A percentile compares a stretch with the other conserved stretches of the same genome.
phyloP scores from a whole-genome alignment of 2,113 vertebrate species.

The Haemorhous mexicanus region DNA sequence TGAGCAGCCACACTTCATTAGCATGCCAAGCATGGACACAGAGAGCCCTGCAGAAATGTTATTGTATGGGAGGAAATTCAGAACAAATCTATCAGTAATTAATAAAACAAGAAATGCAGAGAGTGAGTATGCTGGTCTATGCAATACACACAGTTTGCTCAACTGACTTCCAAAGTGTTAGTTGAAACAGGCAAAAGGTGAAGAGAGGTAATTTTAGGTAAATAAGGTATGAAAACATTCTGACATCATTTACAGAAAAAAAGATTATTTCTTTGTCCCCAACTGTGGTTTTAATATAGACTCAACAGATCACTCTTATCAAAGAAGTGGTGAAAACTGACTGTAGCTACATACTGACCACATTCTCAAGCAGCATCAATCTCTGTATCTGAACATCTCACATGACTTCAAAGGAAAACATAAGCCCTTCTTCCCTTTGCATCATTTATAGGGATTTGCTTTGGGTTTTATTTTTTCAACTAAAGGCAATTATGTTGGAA shows the following conservation, averaged over 20 bases:
- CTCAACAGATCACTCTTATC: neutral
- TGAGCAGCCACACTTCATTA: neutral
- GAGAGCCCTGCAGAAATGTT: neutral
- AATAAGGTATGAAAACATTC: neutral
- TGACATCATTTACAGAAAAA: neutral
- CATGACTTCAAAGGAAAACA: slow-evolving; percentile 58
- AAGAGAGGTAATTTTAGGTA: neutral
- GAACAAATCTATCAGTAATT: neutral
- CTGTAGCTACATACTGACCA: slow-evolving; percentile 2
- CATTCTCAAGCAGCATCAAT: slow-evolving; percentile 63
- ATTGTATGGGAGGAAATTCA: neutral
- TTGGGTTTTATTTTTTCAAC: slow-evolving; percentile 54
- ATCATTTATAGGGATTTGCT: slow-evolving; percentile 61
- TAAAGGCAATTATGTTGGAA: slow-evolving; percentile 54
- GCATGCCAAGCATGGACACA: neutral
- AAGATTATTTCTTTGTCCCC: neutral
- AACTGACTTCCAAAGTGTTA: neutral
- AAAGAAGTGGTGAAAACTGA: slow-evolving; percentile 33
- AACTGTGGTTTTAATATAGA: neutral
- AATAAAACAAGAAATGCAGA: neutral
- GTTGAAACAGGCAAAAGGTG: neutral
- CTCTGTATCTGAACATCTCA: slow-evolving; percentile 49
- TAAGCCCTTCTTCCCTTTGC: slow-evolving; percentile 43
- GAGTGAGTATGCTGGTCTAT: neutral
- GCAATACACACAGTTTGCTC: neutral